Conservation (phyloP, 64 coral and sea anemone genomes). For the Hydrozoanthus tunicans region DNA sequence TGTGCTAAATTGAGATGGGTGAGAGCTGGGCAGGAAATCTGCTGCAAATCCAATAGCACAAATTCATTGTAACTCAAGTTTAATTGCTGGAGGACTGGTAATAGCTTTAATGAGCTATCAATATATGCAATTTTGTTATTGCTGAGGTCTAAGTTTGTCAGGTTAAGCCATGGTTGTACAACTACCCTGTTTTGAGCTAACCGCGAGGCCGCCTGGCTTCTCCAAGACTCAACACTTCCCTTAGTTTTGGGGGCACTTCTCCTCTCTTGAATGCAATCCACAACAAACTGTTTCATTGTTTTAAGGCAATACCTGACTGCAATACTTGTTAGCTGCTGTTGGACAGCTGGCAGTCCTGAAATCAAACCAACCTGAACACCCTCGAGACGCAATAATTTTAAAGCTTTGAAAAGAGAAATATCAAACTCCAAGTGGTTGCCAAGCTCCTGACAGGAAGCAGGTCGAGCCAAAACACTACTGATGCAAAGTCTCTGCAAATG, state of each 20-base stretch:
- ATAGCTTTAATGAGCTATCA: constrained; percentile 81
- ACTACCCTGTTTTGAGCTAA: constrained; percentile 78
- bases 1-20: constrained; percentile 76
- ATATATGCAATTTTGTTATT: constrained; percentile 80
- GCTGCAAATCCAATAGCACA: constrained; percentile 80
- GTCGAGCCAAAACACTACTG: constrained; percentile 46
- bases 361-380: constrained; percentile 75
- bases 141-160: constrained; percentile 70
- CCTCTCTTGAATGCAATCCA: constrained; percentile 69
- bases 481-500: constrained; percentile 79
- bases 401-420: constrained; percentile 90
- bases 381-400: constrained; percentile 70
- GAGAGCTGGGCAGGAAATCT: constrained; percentile 70
- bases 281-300: constrained; percentile 77
- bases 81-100: constrained; percentile 74
- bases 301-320: constrained; percentile 62
- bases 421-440: constrained; percentile 92
- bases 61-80: constrained; percentile 86
- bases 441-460: constrained; percentile 70
- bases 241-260: constrained; percentile 63
- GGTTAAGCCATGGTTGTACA: constrained; percentile 83
- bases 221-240: constrained; percentile 71
- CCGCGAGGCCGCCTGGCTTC: constrained; percentile 61
- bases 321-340: constrained; percentile 69
- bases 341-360: constrained; percentile 62